Conservation (phyloP, 2,113 vertebrate species). For the Elachura formosa region DNA sequence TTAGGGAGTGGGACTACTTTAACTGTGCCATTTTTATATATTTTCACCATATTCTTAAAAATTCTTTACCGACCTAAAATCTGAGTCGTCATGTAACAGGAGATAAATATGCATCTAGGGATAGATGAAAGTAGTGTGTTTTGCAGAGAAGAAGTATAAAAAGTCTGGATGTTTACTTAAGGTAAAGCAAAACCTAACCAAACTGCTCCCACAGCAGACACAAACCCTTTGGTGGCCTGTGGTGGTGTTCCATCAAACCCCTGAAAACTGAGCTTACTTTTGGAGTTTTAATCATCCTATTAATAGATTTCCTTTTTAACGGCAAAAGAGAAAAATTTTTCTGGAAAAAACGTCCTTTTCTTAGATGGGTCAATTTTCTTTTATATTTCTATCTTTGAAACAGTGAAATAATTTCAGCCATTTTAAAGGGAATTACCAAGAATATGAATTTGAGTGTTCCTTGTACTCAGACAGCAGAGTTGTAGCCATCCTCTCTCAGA, state of each 20-base stretch:
- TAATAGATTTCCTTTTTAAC: background rate
- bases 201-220: background rate
- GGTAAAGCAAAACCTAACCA: background rate
- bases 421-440: background rate
- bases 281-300: background rate
- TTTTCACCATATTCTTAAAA: background rate
- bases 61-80: background rate
- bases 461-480: fast-evolving
- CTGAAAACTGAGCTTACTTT: background rate
- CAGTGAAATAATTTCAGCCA: background rate
- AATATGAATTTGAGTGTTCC: background rate
- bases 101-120: background rate
- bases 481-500: background rate
- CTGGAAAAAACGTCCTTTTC: background rate
- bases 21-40: background rate
- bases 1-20: background rate
- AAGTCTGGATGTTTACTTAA: background rate
- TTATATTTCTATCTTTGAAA: background rate
- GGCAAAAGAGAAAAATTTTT: background rate
- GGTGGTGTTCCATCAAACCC: background rate
- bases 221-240: background rate
- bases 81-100: background rate
- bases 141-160: background rate
- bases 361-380: background rate
- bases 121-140: background rate